Base-by-base conservation (phyloP, 2,113 vertebrate genomes). In the Uropsilus gracilis region DNA sequence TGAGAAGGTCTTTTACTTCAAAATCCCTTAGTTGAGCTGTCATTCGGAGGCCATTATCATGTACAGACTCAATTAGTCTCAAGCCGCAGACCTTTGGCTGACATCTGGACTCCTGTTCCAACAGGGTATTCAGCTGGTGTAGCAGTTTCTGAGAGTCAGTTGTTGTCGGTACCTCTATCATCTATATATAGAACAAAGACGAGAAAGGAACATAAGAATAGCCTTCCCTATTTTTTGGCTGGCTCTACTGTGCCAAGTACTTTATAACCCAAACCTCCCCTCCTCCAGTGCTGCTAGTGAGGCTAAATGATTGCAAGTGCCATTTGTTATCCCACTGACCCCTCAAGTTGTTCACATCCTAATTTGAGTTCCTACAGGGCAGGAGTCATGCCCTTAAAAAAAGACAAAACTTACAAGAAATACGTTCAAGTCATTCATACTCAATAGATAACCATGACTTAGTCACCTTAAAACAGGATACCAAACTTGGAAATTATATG, bases 1-100 rank as follows among this genome's bases (percentile, higher is more conserved):
- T 99, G 28, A 99, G 99, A 34, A 99, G 98, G 92, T 99, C 99
- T 85, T 99, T 99, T 86, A 99, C 99, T 97, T 99, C 98, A 75
- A 99, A 99, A 96, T 99, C 99, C 42, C 99, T 97, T 32, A 99
- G 98, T 55, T 98, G 98, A 2, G 98, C 96, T 0, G 99, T 99
- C 99, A 99, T 99, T 50, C 99, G 98, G 55, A 99, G 98, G 14
- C 99, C 99, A 1, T 99, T 99, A 94, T 99, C 99, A 2, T 99
- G 99, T 32, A 99, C 98, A 3, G 98, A 92, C 92, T 99, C 99
- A 0, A 99, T 98, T 32, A 99, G 96, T 88, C 99, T 98, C 97
- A 99, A 97, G 34, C 99, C 99, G 6, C 98, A 98, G 61, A 99
- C 98, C 85, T 99, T 99, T 22, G 99, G 99, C 98, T 99, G 99